Conservation (phyloP, 2,113 vertebrate genomes). For the Leucopsar rothschildi region DNA sequence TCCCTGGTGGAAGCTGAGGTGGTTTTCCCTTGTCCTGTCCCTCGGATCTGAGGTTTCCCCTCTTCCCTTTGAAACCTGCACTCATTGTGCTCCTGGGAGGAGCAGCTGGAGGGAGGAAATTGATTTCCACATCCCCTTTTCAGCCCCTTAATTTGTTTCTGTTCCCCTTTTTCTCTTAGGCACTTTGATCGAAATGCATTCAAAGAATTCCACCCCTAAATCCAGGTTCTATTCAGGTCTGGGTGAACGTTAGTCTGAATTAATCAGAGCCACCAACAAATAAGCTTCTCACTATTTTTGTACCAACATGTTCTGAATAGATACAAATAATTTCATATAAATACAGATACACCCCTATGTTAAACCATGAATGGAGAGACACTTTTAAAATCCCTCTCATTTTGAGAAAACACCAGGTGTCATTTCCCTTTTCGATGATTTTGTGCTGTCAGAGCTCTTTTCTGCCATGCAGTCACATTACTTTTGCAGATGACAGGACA, state of each 20-base stretch:
- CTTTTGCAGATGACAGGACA: background rate
- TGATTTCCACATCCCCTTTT: background rate
- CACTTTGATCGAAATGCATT: background rate
- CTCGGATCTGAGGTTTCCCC: background rate
- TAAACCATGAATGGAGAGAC: background rate
- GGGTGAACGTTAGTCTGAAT: background rate
- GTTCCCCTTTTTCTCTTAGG: background rate
- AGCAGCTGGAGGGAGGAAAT: background rate
- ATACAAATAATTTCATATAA: background rate
- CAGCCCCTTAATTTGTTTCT: background rate
- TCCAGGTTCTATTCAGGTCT: background rate
- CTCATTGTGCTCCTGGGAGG: rapidly evolving
- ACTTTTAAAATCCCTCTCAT: background rate
- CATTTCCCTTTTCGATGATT: background rate
- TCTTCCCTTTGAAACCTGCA: background rate
- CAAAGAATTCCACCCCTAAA: background rate
- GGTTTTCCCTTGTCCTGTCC: background rate
- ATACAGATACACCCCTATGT: background rate
- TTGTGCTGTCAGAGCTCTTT: background rate
- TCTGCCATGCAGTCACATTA: background rate
- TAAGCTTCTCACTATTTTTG: background rate
- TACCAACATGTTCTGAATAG: background rate
- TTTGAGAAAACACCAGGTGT: background rate
- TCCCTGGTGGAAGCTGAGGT: background rate
- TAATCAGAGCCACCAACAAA: background rate